These are phyloP conservation scores for Creontiades dilutus DNA, from an alignment of 2,888 invertebrate species.

Conservation along the genomic window DNA sequence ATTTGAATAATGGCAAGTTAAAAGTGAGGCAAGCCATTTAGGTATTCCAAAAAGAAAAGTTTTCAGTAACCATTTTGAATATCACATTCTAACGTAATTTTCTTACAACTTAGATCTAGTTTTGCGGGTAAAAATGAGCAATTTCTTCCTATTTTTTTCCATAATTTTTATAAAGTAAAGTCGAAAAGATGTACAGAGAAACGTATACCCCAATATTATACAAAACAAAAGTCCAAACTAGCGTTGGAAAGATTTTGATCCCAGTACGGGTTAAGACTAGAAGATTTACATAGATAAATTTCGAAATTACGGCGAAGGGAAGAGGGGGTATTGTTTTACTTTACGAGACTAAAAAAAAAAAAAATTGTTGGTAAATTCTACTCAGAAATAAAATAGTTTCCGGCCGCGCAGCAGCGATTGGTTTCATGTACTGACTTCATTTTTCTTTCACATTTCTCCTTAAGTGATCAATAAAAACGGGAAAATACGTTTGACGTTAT, in stretches of 20 bases:
- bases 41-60: neutral
- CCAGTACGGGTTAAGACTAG: conserved; percentile 62
- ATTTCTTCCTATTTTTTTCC: conserved; percentile 6
- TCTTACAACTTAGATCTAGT: conserved; percentile 44
- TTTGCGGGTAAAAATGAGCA: conserved; percentile 63
- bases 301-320: conserved; percentile 46
- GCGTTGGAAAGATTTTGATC: conserved; percentile 66
- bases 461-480: neutral
- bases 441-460: neutral
- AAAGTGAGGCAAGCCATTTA: conserved; percentile 21
- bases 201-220: conserved; percentile 44
- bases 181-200: conserved; percentile 18
- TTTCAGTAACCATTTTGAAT: conserved; percentile 30
- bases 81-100: conserved; percentile 58
- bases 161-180: neutral
- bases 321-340: conserved; percentile 1
- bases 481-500: neutral
- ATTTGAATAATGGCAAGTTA: conserved; percentile 20
- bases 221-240: conserved; percentile 42
- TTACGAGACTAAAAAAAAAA: conserved; percentile 34
- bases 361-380: conserved; percentile 1
- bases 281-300: conserved; percentile 58
- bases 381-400: neutral
- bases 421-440: conserved; percentile 66
- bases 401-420: conserved; percentile 48